These are phyloP conservation scores for Limanda limanda DNA, from an alignment of 2,113 vertebrate genomes.

Conservation along the genomic window DNA sequence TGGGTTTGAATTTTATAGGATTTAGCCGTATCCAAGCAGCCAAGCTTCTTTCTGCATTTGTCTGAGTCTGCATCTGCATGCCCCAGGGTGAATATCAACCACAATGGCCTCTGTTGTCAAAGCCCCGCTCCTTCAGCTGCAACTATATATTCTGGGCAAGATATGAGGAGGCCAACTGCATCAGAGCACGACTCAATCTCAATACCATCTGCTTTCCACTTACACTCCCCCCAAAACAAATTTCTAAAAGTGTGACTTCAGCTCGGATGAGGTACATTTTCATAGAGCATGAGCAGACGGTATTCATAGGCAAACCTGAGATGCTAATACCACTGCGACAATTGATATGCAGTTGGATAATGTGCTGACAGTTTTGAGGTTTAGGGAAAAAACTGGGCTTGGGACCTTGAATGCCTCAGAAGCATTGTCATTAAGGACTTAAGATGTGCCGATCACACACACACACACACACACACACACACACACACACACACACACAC, in stretches of 20 bases:
- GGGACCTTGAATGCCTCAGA: slow-evolving; percentile 31
- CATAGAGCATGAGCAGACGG: slow-evolving; percentile 48
- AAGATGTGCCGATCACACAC: slow-evolving; percentile 32
- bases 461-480: not conserved
- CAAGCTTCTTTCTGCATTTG: slow-evolving; percentile 40
- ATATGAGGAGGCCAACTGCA: slow-evolving; percentile 60
- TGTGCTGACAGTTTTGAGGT: slow-evolving; percentile 31
- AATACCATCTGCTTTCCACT: slow-evolving; percentile 77
- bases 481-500: slow-evolving; percentile 4
- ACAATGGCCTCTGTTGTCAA: slow-evolving; percentile 55
- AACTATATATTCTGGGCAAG: slow-evolving; percentile 46
- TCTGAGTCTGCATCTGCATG: slow-evolving; percentile 36
- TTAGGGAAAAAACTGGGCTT: slow-evolving; percentile 3
- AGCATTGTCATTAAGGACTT: slow-evolving; percentile 37
- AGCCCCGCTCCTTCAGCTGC: slow-evolving; percentile 46
- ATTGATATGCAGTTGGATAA: slow-evolving; percentile 39
- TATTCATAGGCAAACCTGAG: slow-evolving; percentile 44
- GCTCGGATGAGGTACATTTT: slow-evolving; percentile 47
- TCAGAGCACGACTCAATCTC: slow-evolving; percentile 65
- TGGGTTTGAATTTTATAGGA: slow-evolving; percentile 51
- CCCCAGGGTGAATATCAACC: slow-evolving; percentile 50
- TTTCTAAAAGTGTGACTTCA: slow-evolving; percentile 53
- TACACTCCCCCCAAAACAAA: slow-evolving; percentile 56
- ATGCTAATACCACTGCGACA: slow-evolving; percentile 27
- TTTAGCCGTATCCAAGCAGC: slow-evolving; percentile 28